A percentile compares a stretch with the other conserved stretches of the same genome.
Conservation (phyloP, 2,888 invertebrate genomes). For the Phengaris arion region DNA sequence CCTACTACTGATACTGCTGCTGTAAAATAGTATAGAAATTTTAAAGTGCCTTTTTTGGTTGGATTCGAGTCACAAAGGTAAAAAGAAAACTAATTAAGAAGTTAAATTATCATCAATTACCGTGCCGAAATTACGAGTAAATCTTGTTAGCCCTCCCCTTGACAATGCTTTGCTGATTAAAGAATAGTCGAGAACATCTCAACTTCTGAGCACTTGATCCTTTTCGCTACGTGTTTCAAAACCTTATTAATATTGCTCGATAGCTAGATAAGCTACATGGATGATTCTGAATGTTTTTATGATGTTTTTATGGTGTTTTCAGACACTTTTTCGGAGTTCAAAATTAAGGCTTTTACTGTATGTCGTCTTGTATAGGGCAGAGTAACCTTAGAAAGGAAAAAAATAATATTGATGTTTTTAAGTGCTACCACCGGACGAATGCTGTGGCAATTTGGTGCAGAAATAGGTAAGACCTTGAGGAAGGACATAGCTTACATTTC, state of each 20-base stretch:
- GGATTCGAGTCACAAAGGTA: not conserved
- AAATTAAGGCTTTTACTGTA: not conserved
- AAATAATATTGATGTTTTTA: too few relatives aligned
- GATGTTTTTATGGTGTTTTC: not conserved
- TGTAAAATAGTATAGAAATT: too few relatives aligned
- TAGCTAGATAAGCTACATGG: not conserved
- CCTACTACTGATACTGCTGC: too few relatives aligned
- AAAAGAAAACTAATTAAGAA: slow-evolving; percentile 25
- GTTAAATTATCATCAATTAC: slow-evolving; percentile 28
- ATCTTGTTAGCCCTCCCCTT: slow-evolving; percentile 48
- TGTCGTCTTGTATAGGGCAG: not conserved
- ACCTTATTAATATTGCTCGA: not conserved
- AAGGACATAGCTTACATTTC: too few relatives aligned
- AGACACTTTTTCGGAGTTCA: not conserved
- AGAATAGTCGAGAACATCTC: slow-evolving; percentile 32
- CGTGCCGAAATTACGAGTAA: slow-evolving; percentile 31
- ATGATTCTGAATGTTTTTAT: not conserved
- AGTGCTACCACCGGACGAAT: too few relatives aligned
- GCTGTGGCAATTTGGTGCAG: too few relatives aligned
- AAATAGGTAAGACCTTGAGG: too few relatives aligned
- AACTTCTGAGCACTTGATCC: slow-evolving; percentile 22
- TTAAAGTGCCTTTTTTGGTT: too few relatives aligned
- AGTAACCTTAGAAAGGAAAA: too few relatives aligned
- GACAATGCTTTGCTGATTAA: slow-evolving; percentile 43
- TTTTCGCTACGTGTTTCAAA: slow-evolving; percentile 21